Percentiles rank a stretch among this genome's conserved stretches.
Conservation (phyloP, 1,140 invertebrate genomes). For the Tetraneura akinire region DNA sequence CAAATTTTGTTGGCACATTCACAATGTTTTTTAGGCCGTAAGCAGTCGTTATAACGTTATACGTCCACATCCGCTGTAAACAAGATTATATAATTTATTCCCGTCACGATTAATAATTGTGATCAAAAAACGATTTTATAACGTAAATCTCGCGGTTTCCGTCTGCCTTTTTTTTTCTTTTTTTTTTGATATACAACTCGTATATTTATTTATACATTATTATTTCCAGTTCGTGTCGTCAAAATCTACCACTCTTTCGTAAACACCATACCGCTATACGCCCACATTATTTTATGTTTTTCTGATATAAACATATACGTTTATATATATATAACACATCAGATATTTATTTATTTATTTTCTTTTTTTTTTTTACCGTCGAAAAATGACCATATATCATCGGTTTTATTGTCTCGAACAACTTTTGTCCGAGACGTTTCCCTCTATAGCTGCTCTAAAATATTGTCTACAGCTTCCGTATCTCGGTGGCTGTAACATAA, state of each 20-base stretch:
- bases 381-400: constrained; percentile 16
- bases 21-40: no score
- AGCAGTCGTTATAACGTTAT: no score
- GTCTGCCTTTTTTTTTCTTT: no score
- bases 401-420: constrained; percentile 16
- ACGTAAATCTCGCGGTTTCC: no score
- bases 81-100: no score
- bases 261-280: background rate
- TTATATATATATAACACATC: background rate
- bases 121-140: no score
- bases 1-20: no score
- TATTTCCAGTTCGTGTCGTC: background rate
- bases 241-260: background rate
- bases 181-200: no score
- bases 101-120: no score
- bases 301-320: background rate
- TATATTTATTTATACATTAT: no score
- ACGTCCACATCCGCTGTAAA: no score
- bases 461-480: constrained; percentile 25
- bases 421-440: constrained; percentile 22
- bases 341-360: constrained; percentile 7
- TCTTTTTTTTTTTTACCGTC: background rate
- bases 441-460: constrained; percentile 11
- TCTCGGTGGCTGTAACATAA: background rate
- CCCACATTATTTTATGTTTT: background rate